These are phyloP conservation scores for Corythoichthys intestinalis DNA, from an alignment of 2,113 vertebrate genomes.

Conservation along the genomic window DNA sequence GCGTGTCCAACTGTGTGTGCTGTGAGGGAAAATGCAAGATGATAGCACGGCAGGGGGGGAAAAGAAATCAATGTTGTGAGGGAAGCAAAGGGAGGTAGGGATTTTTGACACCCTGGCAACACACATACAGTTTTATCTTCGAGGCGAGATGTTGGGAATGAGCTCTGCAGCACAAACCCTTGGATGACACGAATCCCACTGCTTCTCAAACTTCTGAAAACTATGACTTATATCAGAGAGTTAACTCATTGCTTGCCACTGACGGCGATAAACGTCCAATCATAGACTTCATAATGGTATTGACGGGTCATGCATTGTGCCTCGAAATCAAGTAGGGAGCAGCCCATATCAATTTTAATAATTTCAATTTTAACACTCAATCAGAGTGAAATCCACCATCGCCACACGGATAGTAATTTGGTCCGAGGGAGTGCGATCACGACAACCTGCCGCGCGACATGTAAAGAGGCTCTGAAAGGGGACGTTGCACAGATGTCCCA, in stretches of 20 bases:
- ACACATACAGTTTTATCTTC: not conserved
- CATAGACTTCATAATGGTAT: too few species aligned
- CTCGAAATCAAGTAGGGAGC: constrained; percentile 33
- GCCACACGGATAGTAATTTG: constrained; percentile 31
- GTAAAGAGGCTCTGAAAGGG: constrained; percentile 27
- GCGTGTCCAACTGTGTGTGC: constrained; percentile 49
- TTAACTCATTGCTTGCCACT: too few species aligned
- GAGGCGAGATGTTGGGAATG: not conserved
- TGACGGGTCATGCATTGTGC: not conserved
- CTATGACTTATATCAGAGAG: not conserved
- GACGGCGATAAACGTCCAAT: too few species aligned
- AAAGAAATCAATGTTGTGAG: constrained; percentile 58
- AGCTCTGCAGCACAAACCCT: constrained; percentile 16
- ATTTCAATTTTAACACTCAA: constrained; percentile 41
- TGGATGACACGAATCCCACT: constrained; percentile 22
- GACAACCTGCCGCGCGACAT: constrained; percentile 14
- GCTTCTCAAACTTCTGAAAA: constrained; percentile 19
- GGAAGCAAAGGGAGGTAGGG: constrained; percentile 28
- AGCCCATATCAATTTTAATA: not conserved
- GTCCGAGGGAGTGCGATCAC: constrained; percentile 35
- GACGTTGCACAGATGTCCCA: constrained; percentile 7
- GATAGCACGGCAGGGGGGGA: constrained; percentile 50
- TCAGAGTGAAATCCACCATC: constrained; percentile 17
- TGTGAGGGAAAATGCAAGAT: constrained; percentile 61
- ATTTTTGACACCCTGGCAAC: constrained; percentile 9